A percentile compares a stretch with the other conserved stretches of the same genome.
Evolutionary conservation across 2,888 invertebrate species (phyloP).

Genomic region (Aphelenchoides bicaudatus): DNA sequence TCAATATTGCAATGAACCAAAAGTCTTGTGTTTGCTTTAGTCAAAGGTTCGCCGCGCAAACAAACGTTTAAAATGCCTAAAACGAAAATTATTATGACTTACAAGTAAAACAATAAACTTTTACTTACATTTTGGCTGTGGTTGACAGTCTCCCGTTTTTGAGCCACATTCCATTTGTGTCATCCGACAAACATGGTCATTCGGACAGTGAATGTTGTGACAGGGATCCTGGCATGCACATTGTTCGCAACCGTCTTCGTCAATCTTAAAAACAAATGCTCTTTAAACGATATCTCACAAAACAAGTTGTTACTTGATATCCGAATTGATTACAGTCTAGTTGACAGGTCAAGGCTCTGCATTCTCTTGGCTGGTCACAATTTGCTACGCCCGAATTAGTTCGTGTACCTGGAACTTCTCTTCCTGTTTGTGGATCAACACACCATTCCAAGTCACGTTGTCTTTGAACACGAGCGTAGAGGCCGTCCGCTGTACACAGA

Average conservation of each 20-base stretch:
- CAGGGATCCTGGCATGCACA: constrained; percentile 52
- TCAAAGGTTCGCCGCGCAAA: constrained; percentile 38
- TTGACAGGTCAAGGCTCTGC: constrained; percentile 38
- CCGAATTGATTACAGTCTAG: constrained; percentile 44
- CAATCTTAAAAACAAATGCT: constrained; percentile 31
- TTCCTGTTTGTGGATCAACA: constrained; percentile 46
- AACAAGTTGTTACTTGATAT: constrained; percentile 5
- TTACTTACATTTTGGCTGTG: constrained; percentile 43
- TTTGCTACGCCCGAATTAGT: constrained; percentile 26
- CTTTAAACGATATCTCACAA: not conserved
- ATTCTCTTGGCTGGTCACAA: constrained; percentile 40
- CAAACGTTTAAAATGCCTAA: constrained; percentile 36
- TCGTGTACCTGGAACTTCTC: constrained; percentile 43
- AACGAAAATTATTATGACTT: not conserved
- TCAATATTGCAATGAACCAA: constrained; percentile 38
- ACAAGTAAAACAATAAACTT: not conserved
- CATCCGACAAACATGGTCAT: constrained; percentile 44
- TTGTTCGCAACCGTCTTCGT: constrained; percentile 48
- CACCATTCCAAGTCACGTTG: constrained; percentile 50
- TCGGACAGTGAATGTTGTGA: constrained; percentile 43
- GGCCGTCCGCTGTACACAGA: constrained; percentile 43
- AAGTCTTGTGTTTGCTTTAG: constrained; percentile 27
- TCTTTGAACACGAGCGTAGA: constrained; percentile 43
- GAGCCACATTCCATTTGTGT: not conserved
- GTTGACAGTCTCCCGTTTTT: constrained; percentile 28